phyloP scores from a whole-genome alignment of 2,797 vertebrate genomes.

The Lindbergichthys nudifrons region DNA sequence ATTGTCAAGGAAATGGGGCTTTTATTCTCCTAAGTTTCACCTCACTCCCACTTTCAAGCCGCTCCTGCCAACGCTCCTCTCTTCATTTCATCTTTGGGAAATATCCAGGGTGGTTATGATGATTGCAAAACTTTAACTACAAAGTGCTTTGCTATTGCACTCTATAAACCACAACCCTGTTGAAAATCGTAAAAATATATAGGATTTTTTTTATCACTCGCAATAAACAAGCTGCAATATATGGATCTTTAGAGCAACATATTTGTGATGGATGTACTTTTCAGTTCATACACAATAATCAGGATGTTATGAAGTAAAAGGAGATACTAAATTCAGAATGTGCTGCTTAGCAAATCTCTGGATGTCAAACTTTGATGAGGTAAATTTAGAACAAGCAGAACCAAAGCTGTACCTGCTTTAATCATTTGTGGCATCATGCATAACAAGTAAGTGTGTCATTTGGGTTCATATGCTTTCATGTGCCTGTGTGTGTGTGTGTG shows the following conservation, averaged over 20 bases:
- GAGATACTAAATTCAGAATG: neutral
- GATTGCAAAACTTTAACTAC: neutral
- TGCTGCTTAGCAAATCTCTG: conserved; percentile 19
- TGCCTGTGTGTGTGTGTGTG: neutral
- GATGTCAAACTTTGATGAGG: conserved; percentile 24
- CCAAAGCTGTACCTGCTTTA: neutral
- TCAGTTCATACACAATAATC: neutral
- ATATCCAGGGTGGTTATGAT: neutral
- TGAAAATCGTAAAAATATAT: neutral
- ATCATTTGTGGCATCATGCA: conserved; percentile 14
- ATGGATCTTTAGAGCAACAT: neutral
- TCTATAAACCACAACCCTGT: neutral
- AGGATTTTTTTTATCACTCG: neutral
- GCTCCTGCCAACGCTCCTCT: conserved; percentile 8
- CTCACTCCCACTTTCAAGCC: conserved; percentile 9
- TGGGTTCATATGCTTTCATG: neutral
- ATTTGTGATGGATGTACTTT: neutral
- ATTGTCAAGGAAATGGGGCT: conserved; percentile 64
- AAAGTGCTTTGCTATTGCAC: neutral
- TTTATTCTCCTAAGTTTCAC: conserved; percentile 43
- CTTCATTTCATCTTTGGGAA: conserved; percentile 6
- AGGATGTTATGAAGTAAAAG: neutral
- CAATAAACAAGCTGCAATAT: neutral
- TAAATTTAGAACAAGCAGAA: conserved; percentile 43
- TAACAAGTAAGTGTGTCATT: conserved; percentile 2